A percentile compares a stretch with the other conserved stretches of the same genome.
These are phyloP conservation scores for Australoheros scitulus DNA, from an alignment of 2,113 vertebrate genomes.

Conservation along the genomic window DNA sequence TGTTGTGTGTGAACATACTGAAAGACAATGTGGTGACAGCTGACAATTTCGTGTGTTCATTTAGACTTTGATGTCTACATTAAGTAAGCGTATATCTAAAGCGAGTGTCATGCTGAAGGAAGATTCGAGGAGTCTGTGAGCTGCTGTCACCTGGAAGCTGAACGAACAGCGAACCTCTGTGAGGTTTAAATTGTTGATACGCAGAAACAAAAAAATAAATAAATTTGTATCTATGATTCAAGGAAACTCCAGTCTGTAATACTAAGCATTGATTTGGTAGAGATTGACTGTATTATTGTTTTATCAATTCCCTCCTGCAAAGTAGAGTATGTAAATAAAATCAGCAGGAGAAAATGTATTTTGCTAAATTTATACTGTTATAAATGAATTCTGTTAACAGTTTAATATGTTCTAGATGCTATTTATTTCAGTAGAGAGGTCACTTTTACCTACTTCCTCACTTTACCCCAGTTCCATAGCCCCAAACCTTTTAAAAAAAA, in stretches of 20 bases:
- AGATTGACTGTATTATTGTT: conserved; percentile 78
- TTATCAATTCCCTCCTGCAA: conserved; percentile 75
- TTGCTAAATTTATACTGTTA: conserved; percentile 84
- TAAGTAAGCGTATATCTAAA: conserved; percentile 41
- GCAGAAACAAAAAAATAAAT: conserved; percentile 34
- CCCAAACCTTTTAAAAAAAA: conserved; percentile 39
- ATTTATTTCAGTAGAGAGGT: conserved; percentile 73
- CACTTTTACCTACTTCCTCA: conserved; percentile 63
- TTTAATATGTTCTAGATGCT: conserved; percentile 68
- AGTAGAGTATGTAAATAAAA: conserved; percentile 82
- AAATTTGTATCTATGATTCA: conserved; percentile 63
- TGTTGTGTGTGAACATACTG: conserved; percentile 30
- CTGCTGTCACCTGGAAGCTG: conserved; percentile 52
- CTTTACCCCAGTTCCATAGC: conserved; percentile 42
- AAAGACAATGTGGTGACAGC: conserved; percentile 31
- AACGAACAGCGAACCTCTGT: conserved; percentile 77
- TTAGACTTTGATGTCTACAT: conserved; percentile 45
- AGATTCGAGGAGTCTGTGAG: conserved; percentile 67
- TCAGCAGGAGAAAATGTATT: conserved; percentile 81
- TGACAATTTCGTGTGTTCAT: conserved; percentile 52
- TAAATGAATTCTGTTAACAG: conserved; percentile 69
- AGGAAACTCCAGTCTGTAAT: conserved; percentile 75
- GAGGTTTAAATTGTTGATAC: conserved; percentile 74
- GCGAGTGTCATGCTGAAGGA: conserved; percentile 36
- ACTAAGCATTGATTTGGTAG: conserved; percentile 77